Evolutionary conservation across 2,888 invertebrate genomes (phyloP), one percentile per base, ranked within the genome.

Genomic region (Crematogaster levior): DNA sequence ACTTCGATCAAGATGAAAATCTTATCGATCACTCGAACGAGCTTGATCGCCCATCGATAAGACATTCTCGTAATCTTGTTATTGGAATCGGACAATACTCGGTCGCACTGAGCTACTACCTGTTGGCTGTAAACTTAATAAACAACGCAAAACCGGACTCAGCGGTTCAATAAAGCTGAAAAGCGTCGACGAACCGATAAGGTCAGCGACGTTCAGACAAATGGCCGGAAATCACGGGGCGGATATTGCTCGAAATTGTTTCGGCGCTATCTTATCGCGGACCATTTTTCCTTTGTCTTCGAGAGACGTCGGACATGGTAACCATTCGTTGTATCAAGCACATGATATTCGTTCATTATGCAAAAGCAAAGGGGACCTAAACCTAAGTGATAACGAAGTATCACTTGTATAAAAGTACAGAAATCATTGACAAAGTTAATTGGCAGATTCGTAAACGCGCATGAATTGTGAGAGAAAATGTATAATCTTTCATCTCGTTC

Each of bases 161-260:
- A 15, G 6, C 18, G 10, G n/a, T 27, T 40, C 5, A 68, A 56
- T 77, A 66, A 43, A 0, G 30, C 34, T 27, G 27, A 53, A 34
- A 18, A 27, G 24, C 21, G 34, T 3, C n/a, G 65, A 37, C 51
- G n/a, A 3, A 6, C 24, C 56, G 70, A 56, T 70, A 79, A 79
- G 27, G 24, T 70, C 2, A 21, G 18, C 68, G 27, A 66, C 48
- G 10, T 56, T 53, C 66, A 24, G 21, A 70, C 34, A 46, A 79
- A 79, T 34, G 9, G 34, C 24, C 56, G 70, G 77, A 79, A 79
- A 79, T 53, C 53, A 53, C n/a, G 7, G 48, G 21, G 24, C 15
- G n/a, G 21, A 1, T n/a, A 34, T 56, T 58, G n/a, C 30, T 24
- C 24, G 46, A 70, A 70, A 70, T 46, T 66, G 15, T 51, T 24